These are phyloP conservation scores for Prenolepis imparis DNA, from an alignment of 2,888 invertebrate genomes.

Conservation along the genomic window DNA sequence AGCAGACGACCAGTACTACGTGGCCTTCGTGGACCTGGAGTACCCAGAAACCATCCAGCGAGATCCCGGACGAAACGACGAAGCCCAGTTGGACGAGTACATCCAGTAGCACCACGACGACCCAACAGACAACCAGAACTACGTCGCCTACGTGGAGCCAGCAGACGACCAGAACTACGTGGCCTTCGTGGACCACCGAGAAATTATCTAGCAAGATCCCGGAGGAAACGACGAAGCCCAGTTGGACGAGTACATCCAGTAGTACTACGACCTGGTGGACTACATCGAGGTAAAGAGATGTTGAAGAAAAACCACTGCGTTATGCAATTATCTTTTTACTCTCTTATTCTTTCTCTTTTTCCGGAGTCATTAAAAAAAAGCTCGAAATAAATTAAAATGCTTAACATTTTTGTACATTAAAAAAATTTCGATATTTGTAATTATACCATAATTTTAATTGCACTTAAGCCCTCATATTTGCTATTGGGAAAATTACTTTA, in stretches of 20 bases:
- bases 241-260: conserved; percentile 42
- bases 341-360: background rate
- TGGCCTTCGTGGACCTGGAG: conserved; percentile 81
- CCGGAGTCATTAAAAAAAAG: background rate
- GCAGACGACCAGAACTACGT: conserved; percentile 75
- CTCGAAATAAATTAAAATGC: background rate
- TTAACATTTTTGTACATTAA: background rate
- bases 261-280: conserved; percentile 63
- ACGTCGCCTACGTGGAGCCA: conserved; percentile 81
- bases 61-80: conserved; percentile 31
- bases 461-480: background rate
- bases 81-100: conserved; percentile 48
- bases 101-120: conserved; percentile 39
- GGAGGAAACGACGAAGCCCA: conserved; percentile 4
- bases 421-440: too few species aligned
- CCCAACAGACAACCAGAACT: conserved; percentile 68
- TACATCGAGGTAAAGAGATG: conserved; percentile 65
- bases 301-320: background rate
- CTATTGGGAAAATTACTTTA: background rate
- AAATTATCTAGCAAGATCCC: conserved; percentile 49
- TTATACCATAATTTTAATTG: background rate
- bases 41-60: conserved; percentile 56
- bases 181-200: conserved; percentile 79
- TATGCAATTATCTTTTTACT: background rate
- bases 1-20: conserved; percentile 73